Conservation (phyloP, 2,888 invertebrate species). For the Pherbina coryleti region DNA sequence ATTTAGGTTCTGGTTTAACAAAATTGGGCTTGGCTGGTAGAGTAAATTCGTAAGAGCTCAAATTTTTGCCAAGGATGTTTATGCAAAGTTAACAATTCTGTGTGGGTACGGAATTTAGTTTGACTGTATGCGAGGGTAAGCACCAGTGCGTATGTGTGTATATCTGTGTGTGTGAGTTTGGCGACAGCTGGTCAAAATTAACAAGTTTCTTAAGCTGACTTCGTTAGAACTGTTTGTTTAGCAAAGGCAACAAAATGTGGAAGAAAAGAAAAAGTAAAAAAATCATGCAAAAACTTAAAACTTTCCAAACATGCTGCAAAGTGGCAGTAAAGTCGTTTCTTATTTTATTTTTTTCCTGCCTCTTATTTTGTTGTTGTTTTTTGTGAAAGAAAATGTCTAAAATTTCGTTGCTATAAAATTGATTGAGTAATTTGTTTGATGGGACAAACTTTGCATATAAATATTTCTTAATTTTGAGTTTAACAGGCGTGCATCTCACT, state of each 20-base stretch:
- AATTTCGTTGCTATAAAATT: slow-evolving; percentile 23
- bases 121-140: no score
- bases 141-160: no score
- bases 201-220: slow-evolving; percentile 5
- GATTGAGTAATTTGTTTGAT: slow-evolving; percentile 26
- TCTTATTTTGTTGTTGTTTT: not conserved
- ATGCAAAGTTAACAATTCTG: no score
- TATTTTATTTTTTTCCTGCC: not conserved
- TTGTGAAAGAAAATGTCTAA: not conserved
- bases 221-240: slow-evolving; percentile 14
- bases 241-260: not conserved
- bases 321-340: not conserved
- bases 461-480: slow-evolving; percentile 13
- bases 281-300: not conserved
- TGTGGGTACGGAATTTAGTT: no score
- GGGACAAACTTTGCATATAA: slow-evolving; percentile 21
- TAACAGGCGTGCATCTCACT: no score
- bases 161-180: not conserved
- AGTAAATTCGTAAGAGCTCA: no score
- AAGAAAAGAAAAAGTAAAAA: not conserved
- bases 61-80: no score
- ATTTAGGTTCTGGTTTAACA: no score
- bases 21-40: no score
- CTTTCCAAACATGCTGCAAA: not conserved
- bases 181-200: slow-evolving; percentile 11